Evolutionary conservation across 1,140 invertebrate genomes (phyloP).

Genomic region (Euura saliciscinereae): DNA sequence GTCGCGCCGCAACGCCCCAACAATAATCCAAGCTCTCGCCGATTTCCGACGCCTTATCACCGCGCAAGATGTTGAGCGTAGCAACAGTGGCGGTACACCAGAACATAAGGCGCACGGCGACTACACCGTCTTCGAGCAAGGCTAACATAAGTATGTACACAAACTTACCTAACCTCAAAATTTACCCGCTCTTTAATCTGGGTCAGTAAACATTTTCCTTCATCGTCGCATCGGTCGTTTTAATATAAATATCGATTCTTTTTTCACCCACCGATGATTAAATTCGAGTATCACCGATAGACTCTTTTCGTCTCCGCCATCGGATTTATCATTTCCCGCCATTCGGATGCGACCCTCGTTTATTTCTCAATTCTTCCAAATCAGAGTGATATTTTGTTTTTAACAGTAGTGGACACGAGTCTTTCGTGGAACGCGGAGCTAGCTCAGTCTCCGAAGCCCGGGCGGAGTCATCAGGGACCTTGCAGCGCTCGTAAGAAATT

Average conservation of each 20-base stretch:
- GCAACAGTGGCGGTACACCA: slow-evolving; percentile 18
- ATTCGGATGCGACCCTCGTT: neutral
- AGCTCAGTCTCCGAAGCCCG: slow-evolving; percentile 14
- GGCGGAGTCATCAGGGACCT: slow-evolving; percentile 14
- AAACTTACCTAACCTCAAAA: slow-evolving; percentile 2
- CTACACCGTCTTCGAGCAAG: slow-evolving; percentile 16
- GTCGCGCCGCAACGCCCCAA: no score
- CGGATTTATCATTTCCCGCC: neutral
- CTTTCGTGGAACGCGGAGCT: slow-evolving; percentile 17
- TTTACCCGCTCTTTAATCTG: neutral
- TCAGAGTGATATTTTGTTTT: neutral
- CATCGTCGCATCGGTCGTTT: no score
- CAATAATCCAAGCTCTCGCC: no score
- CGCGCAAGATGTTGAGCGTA: slow-evolving; percentile 21
- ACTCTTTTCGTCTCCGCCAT: neutral
- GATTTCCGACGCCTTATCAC: neutral
- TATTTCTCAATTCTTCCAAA: no score
- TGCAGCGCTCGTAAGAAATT: slow-evolving; percentile 20
- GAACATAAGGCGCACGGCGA: slow-evolving; percentile 18
- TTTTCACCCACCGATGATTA: no score
- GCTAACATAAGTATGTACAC: slow-evolving; percentile 6
- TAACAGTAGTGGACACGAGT: neutral
- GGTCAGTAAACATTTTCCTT: slow-evolving; percentile 7
- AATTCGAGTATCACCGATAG: no score
- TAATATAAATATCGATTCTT: no score